A percentile compares a stretch with the other conserved stretches of the same genome.
These are phyloP conservation scores for Protobothrops mucrosquamatus DNA, from an alignment of 2,113 vertebrate genomes.

Conservation along the genomic window DNA sequence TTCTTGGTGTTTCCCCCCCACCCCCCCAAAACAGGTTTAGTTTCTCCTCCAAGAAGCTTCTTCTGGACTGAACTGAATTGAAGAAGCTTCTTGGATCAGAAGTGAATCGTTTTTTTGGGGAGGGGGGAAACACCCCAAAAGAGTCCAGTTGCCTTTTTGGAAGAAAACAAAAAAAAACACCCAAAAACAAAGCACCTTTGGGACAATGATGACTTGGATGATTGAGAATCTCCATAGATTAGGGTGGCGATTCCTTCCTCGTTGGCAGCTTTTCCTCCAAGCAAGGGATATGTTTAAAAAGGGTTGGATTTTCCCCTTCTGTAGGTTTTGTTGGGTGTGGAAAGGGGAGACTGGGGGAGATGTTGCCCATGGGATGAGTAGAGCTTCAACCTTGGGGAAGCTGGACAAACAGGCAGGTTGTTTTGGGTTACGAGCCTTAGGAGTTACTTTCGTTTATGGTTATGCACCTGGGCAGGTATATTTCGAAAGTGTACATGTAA, in stretches of 20 bases:
- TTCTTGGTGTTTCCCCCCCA: neutral
- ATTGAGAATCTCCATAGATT: neutral
- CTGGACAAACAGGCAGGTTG: neutral
- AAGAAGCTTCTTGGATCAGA: neutral
- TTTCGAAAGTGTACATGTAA: neutral
- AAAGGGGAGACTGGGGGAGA: neutral
- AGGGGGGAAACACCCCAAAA: neutral
- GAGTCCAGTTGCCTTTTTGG: neutral
- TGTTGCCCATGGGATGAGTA: neutral
- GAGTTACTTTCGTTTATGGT: neutral
- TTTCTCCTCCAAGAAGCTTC: neutral
- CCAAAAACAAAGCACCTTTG: neutral
- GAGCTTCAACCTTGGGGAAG: neutral
- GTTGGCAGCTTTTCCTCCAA: neutral
- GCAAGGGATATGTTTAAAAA: neutral
- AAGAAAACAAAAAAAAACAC: too few relatives aligned
- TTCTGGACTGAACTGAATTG: neutral
- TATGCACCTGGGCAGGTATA: neutral
- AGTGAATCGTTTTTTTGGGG: neutral
- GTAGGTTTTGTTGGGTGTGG: neutral
- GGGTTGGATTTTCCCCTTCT: neutral
- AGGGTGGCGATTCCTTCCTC: neutral
- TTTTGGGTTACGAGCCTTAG: neutral
- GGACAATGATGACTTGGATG: neutral
- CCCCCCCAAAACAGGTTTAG: neutral